Evolutionary conservation across 1,140 invertebrate species (phyloP).

Genomic region (Drosophila kohkoa): DNA sequence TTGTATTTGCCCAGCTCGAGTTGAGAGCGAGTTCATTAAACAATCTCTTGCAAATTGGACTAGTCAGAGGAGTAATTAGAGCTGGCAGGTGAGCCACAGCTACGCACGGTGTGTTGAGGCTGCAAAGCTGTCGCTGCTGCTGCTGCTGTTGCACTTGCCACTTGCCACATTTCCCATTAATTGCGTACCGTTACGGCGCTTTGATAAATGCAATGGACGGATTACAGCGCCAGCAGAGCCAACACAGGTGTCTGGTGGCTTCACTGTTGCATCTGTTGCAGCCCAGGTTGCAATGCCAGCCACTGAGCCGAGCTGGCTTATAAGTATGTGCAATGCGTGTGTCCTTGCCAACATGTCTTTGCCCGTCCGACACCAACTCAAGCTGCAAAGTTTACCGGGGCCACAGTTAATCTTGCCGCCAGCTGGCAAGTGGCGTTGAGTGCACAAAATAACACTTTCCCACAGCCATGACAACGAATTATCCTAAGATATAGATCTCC

Average conservation of each 20-base stretch:
- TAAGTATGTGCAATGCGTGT: constrained; percentile 9
- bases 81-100: constrained; percentile 47
- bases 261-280: background rate
- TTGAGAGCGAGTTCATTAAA: constrained; percentile 46
- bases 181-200: constrained; percentile 54
- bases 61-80: constrained; percentile 63
- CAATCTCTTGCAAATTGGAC: constrained; percentile 63
- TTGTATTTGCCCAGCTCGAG: constrained; percentile 31
- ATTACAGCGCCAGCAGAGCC: constrained; percentile 42
- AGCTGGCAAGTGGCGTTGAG: background rate
- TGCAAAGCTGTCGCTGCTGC: background rate
- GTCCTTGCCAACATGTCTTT: constrained; percentile 31
- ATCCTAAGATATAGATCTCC: constrained; percentile 1
- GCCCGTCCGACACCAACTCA: constrained; percentile 9
- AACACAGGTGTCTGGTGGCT: constrained; percentile 25
- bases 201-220: constrained; percentile 48
- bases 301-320: constrained; percentile 31
- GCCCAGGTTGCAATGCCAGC: constrained; percentile 10
- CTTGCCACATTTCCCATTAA: constrained; percentile 60
- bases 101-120: constrained; percentile 19
- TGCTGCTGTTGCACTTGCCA: constrained; percentile 2
- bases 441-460: constrained; percentile 15
- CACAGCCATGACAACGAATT: constrained; percentile 5
- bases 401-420: constrained; percentile 20
- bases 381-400: constrained; percentile 35